Conservation (phyloP, 2,113 vertebrate species). For the Gnathonemus longibarbis region DNA sequence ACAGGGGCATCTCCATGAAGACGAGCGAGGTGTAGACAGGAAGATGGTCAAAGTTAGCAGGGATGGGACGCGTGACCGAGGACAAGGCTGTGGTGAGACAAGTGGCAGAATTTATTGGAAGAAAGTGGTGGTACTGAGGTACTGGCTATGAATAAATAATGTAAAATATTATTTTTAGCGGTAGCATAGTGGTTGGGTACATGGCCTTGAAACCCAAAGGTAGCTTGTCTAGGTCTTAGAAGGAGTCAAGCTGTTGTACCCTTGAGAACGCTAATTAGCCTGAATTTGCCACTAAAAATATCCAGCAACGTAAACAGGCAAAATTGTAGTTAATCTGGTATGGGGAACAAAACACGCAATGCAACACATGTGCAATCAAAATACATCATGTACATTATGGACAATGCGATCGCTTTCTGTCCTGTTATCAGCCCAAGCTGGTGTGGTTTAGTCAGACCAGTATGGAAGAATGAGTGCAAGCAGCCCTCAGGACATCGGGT, state of each 20-base stretch:
- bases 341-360: not conserved
- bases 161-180: not conserved
- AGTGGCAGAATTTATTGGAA: not conserved
- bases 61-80: not conserved
- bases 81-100: not conserved
- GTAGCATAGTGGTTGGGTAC: not conserved
- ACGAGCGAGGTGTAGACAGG: not conserved
- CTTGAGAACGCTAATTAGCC: not conserved
- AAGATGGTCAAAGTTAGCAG: not conserved
- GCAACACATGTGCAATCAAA: not conserved
- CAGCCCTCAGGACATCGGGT: not conserved
- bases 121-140: not conserved
- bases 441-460: not conserved
- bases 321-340: not conserved
- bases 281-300: conserved; percentile 1
- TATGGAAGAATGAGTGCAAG: not conserved
- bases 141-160: not conserved
- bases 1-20: not conserved
- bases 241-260: not conserved
- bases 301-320: not conserved
- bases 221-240: not conserved
- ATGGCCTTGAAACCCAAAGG: not conserved
- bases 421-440: not conserved
- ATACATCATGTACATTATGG: not conserved
- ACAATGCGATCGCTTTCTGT: not conserved